These are phyloP conservation scores for Gallinago jamesoni DNA, from an alignment of 2,113 vertebrate genomes.

Conservation along the genomic window DNA sequence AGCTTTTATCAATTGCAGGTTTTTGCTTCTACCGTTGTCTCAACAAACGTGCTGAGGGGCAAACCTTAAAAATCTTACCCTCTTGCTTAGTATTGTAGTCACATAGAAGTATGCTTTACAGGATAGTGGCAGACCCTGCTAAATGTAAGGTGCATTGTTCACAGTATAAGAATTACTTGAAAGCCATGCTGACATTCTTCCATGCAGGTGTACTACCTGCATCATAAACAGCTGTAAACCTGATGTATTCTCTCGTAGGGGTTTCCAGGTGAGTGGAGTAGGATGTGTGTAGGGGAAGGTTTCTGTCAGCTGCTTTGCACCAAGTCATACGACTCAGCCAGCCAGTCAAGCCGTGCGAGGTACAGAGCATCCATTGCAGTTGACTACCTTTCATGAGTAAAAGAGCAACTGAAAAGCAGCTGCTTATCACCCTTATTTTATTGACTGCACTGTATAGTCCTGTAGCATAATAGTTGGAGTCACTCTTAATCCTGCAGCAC, in stretches of 20 bases:
- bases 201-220: background rate
- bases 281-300: background rate
- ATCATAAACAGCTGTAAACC: background rate
- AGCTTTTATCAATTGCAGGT: background rate
- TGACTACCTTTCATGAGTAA: background rate
- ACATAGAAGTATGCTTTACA: background rate
- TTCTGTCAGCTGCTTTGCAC: background rate
- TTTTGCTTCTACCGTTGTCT: background rate
- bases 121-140: background rate
- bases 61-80: background rate
- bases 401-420: background rate
- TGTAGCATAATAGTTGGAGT: background rate
- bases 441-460: background rate
- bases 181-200: background rate
- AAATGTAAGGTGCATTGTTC: background rate
- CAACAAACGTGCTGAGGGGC: background rate
- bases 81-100: background rate
- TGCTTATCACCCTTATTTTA: background rate
- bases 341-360: background rate
- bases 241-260: background rate
- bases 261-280: background rate
- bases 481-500: background rate
- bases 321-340: rapidly evolving
- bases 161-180: background rate
- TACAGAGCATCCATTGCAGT: background rate